These are phyloP conservation scores for Macroglossus sobrinus DNA, from an alignment of 2,113 vertebrate genomes.

Conservation along the genomic window DNA sequence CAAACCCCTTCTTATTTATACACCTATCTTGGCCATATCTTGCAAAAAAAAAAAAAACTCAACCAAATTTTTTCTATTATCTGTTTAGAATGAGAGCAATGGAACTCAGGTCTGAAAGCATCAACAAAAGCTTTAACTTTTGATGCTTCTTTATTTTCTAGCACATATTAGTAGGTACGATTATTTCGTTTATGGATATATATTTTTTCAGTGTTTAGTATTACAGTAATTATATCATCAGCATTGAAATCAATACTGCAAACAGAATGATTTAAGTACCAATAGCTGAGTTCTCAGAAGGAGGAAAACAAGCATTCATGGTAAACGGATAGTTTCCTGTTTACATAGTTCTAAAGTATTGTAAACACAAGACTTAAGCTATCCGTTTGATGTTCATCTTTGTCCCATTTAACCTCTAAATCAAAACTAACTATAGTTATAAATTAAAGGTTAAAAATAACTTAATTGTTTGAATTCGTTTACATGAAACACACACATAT, in stretches of 20 bases:
- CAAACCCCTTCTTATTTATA: neutral
- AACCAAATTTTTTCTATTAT: neutral
- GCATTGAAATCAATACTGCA: neutral
- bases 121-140: neutral
- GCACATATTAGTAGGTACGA: neutral
- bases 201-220: neutral
- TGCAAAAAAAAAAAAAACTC: neutral
- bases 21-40: neutral
- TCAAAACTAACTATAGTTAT: neutral
- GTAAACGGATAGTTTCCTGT: neutral
- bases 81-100: neutral
- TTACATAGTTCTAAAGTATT: neutral
- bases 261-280: neutral
- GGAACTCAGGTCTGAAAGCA: neutral
- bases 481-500: neutral
- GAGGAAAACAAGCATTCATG: neutral
- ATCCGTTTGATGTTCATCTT: neutral
- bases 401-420: neutral
- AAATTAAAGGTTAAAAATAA: constrained; percentile 6
- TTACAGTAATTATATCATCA: neutral
- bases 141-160: neutral
- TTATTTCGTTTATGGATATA: neutral
- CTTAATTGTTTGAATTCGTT: neutral
- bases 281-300: neutral
- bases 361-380: neutral